phyloP scores from a whole-genome alignment of 2,888 invertebrate genomes.

The Mesopsocus fuscifrons region DNA sequence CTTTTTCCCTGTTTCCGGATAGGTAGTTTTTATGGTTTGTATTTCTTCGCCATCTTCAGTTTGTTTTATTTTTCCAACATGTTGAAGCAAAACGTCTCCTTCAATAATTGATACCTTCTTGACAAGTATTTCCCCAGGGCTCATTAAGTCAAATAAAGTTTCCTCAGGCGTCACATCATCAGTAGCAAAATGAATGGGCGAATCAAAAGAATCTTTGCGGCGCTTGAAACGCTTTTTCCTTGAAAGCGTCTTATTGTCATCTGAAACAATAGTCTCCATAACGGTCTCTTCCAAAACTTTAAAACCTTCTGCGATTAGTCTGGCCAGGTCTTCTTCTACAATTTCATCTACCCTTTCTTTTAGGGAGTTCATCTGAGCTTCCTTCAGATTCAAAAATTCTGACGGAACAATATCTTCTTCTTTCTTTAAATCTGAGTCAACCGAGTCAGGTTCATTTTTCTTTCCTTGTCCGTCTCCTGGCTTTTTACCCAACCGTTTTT shows the following conservation, averaged over 20 bases:
- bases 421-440: no score
- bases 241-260: neutral
- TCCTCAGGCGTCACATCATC: neutral
- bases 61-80: neutral
- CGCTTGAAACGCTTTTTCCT: neutral
- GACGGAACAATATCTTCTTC: no score
- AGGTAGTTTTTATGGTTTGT: neutral
- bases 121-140: neutral
- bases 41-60: neutral
- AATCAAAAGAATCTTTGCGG: no score
- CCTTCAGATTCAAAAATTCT: no score
- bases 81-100: no score
- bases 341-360: no score
- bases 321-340: no score
- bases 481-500: no score
- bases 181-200: neutral
- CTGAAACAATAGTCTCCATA: conserved; percentile 2
- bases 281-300: neutral
- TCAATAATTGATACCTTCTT: neutral
- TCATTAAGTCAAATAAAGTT: neutral
- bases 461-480: no score
- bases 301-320: neutral
- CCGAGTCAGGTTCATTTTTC: no score
- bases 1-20: neutral
- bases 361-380: no score